Base-by-base conservation (phyloP, 2,888 invertebrate species). In the Mimachlamys varia region DNA sequence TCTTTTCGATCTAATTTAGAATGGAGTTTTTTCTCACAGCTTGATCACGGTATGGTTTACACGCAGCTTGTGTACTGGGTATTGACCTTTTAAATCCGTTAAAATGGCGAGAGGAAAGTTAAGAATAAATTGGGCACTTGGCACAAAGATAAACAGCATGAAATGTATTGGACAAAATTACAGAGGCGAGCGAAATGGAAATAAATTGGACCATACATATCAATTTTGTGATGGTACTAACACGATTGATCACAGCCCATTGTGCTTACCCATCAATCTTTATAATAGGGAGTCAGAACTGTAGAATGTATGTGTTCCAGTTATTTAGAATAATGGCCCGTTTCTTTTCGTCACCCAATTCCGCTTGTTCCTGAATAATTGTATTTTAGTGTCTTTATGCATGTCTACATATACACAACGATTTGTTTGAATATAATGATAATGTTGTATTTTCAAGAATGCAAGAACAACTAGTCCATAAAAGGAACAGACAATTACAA, bases 171-270 rank as follows among this genome's bases (percentile, higher is more conserved):
- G 5, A 27, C 27, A 76, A 27, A 27, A 4, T 76, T 27, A 76
- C 33, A 76, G 15, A 33, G 27, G 76, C 33, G 12, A 33, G 33
- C 76, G 27, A 62, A 76, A 76, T 76, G 27, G 76, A 76, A 76
- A 76, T 76, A 4, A 76, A 76, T 76, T 33, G 76, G 76, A 27
- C 76, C 76, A 76, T 76, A 76, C 76, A 76, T 76, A 76, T 76
- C 76, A 76, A 76, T 76, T 76, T 76, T 33, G 76, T 76, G 33
- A 0, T 76, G 2, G 33, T 76, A 76, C 76, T 76, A 33, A 76
- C 33, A 33, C 27, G 33, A 76, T 33, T 76, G 76, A 76, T 76
- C 76, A 76, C 33, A 33, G 3, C 62, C 76, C 76, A 27, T 76
- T 76, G 76, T 76, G 76, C 5, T 76, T 33, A 33, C 17, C 27